These are phyloP conservation scores for Caenorhabditis becei DNA, from an alignment of 2,888 invertebrate species.

Conservation along the genomic window DNA sequence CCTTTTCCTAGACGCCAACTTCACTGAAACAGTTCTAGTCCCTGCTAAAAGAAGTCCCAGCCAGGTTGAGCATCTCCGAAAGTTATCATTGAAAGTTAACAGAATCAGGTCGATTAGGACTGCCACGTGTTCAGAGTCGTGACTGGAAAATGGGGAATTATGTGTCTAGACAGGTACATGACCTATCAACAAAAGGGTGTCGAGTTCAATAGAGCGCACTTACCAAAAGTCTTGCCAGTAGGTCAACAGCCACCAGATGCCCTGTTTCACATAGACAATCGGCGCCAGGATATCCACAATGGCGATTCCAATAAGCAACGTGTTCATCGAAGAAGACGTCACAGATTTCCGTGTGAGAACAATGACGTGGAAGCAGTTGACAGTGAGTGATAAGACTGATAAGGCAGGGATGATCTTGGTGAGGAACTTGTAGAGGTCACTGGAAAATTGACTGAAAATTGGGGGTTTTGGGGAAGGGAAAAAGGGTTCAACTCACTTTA, in stretches of 20 bases:
- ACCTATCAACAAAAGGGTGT: too few relatives aligned
- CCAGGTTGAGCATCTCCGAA: background rate
- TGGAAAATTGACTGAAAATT: conserved; percentile 6
- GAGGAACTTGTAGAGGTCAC: background rate
- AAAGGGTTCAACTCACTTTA: conserved; percentile 7
- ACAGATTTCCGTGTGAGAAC: conserved; percentile 6
- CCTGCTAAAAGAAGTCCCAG: background rate
- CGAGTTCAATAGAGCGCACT: too few relatives aligned
- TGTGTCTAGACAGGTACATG: too few relatives aligned
- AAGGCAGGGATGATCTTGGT: conserved; percentile 9
- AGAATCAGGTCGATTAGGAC: background rate
- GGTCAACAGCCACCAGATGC: background rate
- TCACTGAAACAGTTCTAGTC: background rate
- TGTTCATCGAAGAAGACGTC: conserved; percentile 32
- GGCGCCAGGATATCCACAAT: conserved; percentile 27
- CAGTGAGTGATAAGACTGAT: background rate
- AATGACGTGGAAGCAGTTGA: conserved; percentile 16
- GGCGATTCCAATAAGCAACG: conserved; percentile 33
- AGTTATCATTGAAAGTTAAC: background rate
- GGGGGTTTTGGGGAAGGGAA: background rate
- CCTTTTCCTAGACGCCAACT: background rate
- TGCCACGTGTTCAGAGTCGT: background rate
- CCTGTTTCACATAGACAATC: conserved; percentile 11
- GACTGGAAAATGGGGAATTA: background rate
- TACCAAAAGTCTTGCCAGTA: background rate